A percentile compares a stretch with the other conserved stretches of the same genome.
phyloP scores from a whole-genome alignment of 2,888 invertebrate genomes.

The Brachyptera putata region DNA sequence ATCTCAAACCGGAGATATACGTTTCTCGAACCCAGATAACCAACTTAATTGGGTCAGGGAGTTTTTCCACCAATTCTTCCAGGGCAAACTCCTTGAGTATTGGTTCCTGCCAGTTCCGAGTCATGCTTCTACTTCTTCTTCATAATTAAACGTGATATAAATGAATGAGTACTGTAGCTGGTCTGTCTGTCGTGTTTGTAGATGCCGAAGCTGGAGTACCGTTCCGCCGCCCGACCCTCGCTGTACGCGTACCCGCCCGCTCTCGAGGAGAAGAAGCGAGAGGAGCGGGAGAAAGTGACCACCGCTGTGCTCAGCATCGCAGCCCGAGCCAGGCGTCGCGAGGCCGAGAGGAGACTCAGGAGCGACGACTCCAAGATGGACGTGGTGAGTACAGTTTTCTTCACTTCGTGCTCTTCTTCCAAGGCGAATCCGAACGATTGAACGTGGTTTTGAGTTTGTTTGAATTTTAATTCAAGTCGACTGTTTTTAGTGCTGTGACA shows the following conservation, averaged over 20 bases:
- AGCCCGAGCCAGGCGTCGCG: slow-evolving; percentile 83
- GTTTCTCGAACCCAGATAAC: too few relatives aligned
- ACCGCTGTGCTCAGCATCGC: slow-evolving; percentile 97
- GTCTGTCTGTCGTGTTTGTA: slow-evolving; percentile 39
- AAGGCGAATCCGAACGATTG: too few relatives aligned
- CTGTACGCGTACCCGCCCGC: slow-evolving; percentile 95
- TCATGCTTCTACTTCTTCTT: too few relatives aligned
- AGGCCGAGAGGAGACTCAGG: slow-evolving; percentile 62
- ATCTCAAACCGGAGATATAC: too few relatives aligned
- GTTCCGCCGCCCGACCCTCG: slow-evolving; percentile 91
- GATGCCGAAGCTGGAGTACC: slow-evolving; percentile 90
- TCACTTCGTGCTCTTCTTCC: background rate
- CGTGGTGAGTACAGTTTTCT: slow-evolving; percentile 59
- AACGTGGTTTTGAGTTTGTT: too few relatives aligned
- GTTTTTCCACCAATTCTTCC: too few relatives aligned
- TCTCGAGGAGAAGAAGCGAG: slow-evolving; percentile 96
- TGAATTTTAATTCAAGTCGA: background rate
- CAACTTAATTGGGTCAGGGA: too few relatives aligned
- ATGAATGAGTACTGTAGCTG: too few relatives aligned
- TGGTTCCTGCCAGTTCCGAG: too few relatives aligned
- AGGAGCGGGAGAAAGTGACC: slow-evolving; percentile 95
- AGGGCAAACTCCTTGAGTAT: too few relatives aligned
- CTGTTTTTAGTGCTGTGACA: background rate
- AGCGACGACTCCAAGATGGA: slow-evolving; percentile 70
- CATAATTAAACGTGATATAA: too few relatives aligned